These are phyloP conservation scores for Anoplius nigerrimus DNA, from an alignment of 2,888 invertebrate genomes.

Conservation along the genomic window DNA sequence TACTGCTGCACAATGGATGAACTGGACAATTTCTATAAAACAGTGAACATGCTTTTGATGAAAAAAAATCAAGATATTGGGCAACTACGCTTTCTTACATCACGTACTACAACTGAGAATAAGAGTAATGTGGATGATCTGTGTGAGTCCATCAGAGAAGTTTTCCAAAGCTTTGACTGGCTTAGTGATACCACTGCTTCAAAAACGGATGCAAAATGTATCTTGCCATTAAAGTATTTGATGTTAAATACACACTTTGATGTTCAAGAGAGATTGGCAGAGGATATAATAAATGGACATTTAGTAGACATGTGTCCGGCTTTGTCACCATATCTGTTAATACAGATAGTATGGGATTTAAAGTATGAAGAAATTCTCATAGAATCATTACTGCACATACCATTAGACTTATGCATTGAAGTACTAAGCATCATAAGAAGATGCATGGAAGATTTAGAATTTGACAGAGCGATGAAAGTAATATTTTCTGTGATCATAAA, in stretches of 20 bases:
- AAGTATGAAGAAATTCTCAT: slow-evolving; percentile 63
- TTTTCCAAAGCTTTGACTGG: slow-evolving; percentile 30
- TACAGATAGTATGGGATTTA: slow-evolving; percentile 64
- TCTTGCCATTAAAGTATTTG: slow-evolving; percentile 60
- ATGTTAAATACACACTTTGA: slow-evolving; percentile 66
- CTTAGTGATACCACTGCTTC: slow-evolving; percentile 20
- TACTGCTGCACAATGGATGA: neutral
- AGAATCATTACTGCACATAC: slow-evolving; percentile 62
- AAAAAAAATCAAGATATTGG: slow-evolving; percentile 50
- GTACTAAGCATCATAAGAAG: slow-evolving; percentile 56
- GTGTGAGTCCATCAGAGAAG: slow-evolving; percentile 38
- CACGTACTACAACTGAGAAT: slow-evolving; percentile 58
- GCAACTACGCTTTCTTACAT: slow-evolving; percentile 52
- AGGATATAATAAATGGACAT: slow-evolving; percentile 63
- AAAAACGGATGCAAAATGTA: slow-evolving; percentile 29
- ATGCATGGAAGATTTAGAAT: slow-evolving; percentile 56
- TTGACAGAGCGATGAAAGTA: slow-evolving; percentile 50
- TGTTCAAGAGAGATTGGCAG: slow-evolving; percentile 58
- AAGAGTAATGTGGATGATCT: slow-evolving; percentile 47
- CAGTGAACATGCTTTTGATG: slow-evolving; percentile 52
- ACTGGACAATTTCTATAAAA: slow-evolving; percentile 49
- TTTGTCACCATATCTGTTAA: slow-evolving; percentile 65
- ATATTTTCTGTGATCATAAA: slow-evolving; percentile 43
- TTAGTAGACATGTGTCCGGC: slow-evolving; percentile 66
- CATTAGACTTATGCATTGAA: slow-evolving; percentile 65